Conservation (phyloP, 2,797 vertebrate genomes). For the Lateolabrax maculatus region DNA sequence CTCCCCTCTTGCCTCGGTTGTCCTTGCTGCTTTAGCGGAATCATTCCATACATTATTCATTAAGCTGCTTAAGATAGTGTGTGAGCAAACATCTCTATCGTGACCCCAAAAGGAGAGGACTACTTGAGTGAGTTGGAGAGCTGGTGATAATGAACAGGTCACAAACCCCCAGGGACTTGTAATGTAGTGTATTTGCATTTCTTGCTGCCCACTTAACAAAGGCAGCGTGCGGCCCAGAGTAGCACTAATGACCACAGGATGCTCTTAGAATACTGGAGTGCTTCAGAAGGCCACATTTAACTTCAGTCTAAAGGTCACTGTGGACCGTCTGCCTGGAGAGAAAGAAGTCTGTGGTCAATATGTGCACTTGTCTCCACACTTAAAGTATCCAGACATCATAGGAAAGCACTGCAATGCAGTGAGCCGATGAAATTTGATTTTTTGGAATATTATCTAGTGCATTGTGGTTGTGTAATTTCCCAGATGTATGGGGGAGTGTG, state of each 20-base stretch:
- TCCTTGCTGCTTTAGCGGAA: conserved; percentile 20
- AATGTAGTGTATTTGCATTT: conserved; percentile 61
- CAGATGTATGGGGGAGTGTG: conserved; percentile 42
- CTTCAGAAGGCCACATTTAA: conserved; percentile 21
- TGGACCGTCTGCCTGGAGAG: not conserved
- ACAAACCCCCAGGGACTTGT: conserved; percentile 16
- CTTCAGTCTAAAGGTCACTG: conserved; percentile 31
- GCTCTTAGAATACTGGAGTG: conserved; percentile 34
- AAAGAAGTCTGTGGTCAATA: conserved; percentile 41
- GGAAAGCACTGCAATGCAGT: not conserved
- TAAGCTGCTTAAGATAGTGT: conserved; percentile 36
- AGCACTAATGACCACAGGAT: conserved; percentile 56
- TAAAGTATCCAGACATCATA: not conserved
- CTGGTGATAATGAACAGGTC: conserved; percentile 67
- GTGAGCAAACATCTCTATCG: conserved; percentile 57
- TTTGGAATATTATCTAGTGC: conserved; percentile 14
- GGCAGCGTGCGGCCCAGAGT: conserved; percentile 30
- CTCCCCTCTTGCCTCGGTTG: conserved; percentile 15
- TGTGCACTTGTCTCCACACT: conserved; percentile 14
- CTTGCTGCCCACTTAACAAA: conserved; percentile 46
- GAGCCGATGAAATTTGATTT: conserved; percentile 27
- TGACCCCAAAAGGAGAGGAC: conserved; percentile 50
- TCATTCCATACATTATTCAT: conserved; percentile 71
- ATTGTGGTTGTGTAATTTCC: conserved; percentile 52
- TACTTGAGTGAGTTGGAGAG: conserved; percentile 37